These are phyloP conservation scores for Okamejei kenojei DNA, from an alignment of 2,797 vertebrate genomes.

Conservation along the genomic window DNA sequence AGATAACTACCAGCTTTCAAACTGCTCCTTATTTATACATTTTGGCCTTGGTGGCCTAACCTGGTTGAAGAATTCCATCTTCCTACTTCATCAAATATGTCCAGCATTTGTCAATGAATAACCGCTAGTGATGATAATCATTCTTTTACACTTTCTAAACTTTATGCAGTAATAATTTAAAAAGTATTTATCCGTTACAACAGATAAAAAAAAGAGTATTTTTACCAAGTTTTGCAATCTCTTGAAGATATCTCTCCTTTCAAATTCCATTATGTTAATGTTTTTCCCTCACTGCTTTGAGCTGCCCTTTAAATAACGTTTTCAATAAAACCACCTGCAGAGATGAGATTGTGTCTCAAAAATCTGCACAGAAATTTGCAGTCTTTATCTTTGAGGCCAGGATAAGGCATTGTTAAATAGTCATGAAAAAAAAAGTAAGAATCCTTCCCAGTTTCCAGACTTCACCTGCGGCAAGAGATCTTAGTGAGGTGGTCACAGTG, in stretches of 20 bases:
- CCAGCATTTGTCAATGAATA: neutral
- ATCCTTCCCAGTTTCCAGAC: neutral
- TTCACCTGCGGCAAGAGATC: neutral
- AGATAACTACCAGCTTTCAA: neutral
- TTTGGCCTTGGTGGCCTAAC: neutral
- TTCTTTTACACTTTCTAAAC: too few relatives aligned
- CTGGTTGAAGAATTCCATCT: neutral
- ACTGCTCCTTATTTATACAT: neutral
- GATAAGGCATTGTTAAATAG: neutral
- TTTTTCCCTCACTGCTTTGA: constrained; percentile 7
- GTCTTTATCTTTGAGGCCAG: constrained; percentile 5
- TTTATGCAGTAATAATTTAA: neutral
- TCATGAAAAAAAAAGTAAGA: neutral
- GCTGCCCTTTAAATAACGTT: constrained; percentile 6
- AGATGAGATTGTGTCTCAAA: constrained; percentile 19
- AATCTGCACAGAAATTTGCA: neutral
- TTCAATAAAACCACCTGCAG: constrained; percentile 11
- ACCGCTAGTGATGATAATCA: neutral
- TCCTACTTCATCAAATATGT: neutral
- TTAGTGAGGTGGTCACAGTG: neutral
- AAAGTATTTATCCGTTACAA: too few relatives aligned
- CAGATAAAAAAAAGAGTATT: neutral
- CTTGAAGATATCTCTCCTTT: neutral
- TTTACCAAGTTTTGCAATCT: neutral
- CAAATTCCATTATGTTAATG: neutral